Evolutionary conservation across 2,797 vertebrate species (phyloP).

Genomic region (Erithacus rubecula): DNA sequence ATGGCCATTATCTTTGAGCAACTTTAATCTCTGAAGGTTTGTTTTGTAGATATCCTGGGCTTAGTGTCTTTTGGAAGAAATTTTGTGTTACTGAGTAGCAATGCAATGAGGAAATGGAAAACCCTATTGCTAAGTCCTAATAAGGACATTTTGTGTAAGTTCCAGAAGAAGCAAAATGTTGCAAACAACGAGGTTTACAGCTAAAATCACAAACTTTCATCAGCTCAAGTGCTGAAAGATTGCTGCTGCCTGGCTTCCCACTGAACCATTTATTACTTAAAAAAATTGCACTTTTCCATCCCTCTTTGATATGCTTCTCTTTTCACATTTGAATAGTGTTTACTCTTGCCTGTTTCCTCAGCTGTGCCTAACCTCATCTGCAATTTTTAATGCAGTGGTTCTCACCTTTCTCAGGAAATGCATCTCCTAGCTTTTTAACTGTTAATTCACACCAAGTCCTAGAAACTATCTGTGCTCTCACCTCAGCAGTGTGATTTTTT

Average conservation of each 20-base stretch:
- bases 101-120: not conserved
- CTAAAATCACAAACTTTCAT: not conserved
- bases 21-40: not conserved
- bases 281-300: not conserved
- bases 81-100: not conserved
- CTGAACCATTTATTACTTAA: not conserved
- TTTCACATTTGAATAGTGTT: not conserved
- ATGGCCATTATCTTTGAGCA: not conserved
- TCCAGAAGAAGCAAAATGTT: not conserved
- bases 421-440: not conserved
- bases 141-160: not conserved
- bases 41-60: not conserved
- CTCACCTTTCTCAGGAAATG: not conserved
- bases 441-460: not conserved
- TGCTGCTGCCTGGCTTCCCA: not conserved
- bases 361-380: not conserved
- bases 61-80: not conserved
- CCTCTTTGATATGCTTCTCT: not conserved
- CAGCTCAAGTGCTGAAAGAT: not conserved
- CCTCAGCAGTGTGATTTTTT: not conserved
- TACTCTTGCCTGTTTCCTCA: not conserved
- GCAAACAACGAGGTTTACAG: not conserved
- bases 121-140: not conserved
- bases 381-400: not conserved
- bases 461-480: not conserved